Evolutionary conservation across 2,113 vertebrate genomes (phyloP), one percentile per base, ranked within the genome.

Genomic region (Oreochromis aureus): DNA sequence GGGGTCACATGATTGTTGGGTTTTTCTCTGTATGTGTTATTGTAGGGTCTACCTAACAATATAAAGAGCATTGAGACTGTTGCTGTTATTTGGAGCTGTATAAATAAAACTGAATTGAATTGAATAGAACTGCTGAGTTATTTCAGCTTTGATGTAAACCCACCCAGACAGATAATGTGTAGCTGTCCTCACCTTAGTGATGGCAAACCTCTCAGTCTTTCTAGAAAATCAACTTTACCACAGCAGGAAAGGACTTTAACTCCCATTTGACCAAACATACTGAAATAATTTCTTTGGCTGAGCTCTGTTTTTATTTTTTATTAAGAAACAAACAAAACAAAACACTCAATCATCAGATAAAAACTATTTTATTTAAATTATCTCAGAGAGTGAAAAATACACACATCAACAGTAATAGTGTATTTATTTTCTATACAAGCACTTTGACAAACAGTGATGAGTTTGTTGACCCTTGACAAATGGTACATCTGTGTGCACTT

Each of bases 371-470:
- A 86, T 86, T 85, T 80, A 93, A 85, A 84, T 88, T 81, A 90
- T 90, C 73, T 86, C 76, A 79, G 69, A 48, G 6, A 24, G 71
- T 22, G 15, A 85, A 80, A 86, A 85, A 90, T 73, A 78, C 80
- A 93, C 73, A 92, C 84, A 85, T 53, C 82, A 85, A 80, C 73
- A 90, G 58, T 46, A 51, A 94, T 94, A 94, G 94, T 95, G 94
- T 93, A 86, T 91, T 91, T 3, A 84, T 79, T 76, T 90, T 82
- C 34, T 90, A 84, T 89, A 92, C 91, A 94, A 89, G 71, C 87
- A 92, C 83, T 86, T 91, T 94, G 69, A 83, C 13, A 89, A 83
- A 91, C 69, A 83, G 19, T 82, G 36, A 73, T 5, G 10, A 51
- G 81, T 90, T 82, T 84, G 22, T 19, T 82, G 66, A 86, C 78